phyloP scores from a whole-genome alignment of 37 sponge, comb jelly and placozoan genomes.

The Mnemiopsis leidyi region DNA sequence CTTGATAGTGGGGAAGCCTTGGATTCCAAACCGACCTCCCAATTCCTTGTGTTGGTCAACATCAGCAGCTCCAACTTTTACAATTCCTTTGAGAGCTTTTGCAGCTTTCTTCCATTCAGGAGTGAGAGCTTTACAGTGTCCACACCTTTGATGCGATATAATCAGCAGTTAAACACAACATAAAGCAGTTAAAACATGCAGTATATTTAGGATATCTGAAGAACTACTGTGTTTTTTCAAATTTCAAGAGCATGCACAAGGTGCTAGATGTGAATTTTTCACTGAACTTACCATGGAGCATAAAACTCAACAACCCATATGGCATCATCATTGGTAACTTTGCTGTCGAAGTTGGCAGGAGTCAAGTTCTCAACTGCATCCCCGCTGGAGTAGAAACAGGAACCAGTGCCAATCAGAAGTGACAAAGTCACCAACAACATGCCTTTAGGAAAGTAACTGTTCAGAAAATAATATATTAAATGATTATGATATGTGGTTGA shows the following conservation, averaged over 20 bases:
- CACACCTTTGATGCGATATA: too few relatives aligned
- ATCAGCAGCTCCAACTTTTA: slow-evolving; percentile 91
- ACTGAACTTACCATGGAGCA: slow-evolving; percentile 97
- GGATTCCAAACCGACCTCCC: slow-evolving; percentile 80
- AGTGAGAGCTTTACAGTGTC: slow-evolving; percentile 90
- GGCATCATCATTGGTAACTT: slow-evolving; percentile 76
- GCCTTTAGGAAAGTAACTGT: too few relatives aligned
- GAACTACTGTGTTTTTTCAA: background rate
- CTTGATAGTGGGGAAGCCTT: slow-evolving; percentile 97
- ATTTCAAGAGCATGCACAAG: background rate
- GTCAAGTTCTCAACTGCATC: slow-evolving; percentile 85
- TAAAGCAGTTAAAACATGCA: background rate
- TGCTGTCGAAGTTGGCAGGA: slow-evolving; percentile 79
- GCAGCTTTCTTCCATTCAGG: slow-evolving; percentile 99
- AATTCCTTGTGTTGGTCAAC: slow-evolving; percentile 78
- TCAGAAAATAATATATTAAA: background rate
- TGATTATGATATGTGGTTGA: background rate
- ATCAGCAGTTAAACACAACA: background rate
- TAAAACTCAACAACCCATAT: slow-evolving; percentile 99
- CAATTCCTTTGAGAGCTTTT: slow-evolving; percentile 84
- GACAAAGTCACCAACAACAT: background rate
- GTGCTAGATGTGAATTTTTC: too few relatives aligned
- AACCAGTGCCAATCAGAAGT: background rate
- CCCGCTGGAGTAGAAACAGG: slow-evolving; percentile 71
- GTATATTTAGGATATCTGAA: background rate